Evolutionary conservation across 2,888 invertebrate species (phyloP).

Genomic region (Chloroclysta siterata): DNA sequence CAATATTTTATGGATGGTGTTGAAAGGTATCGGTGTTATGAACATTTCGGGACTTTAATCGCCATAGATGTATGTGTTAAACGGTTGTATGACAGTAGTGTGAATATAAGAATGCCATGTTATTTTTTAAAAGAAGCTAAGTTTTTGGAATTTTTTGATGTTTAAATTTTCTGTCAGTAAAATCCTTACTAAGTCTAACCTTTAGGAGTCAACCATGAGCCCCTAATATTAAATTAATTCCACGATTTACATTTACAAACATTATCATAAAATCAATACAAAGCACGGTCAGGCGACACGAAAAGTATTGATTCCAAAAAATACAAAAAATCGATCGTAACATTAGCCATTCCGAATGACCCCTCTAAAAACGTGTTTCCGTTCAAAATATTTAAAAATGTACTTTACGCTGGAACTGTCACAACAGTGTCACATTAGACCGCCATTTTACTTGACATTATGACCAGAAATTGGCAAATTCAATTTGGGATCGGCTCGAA

Average conservation of each 20-base stretch:
- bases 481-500: slow-evolving; percentile 41
- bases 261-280: slow-evolving; percentile 32
- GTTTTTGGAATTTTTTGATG: neutral
- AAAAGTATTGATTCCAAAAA: slow-evolving; percentile 25
- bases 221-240: slow-evolving; percentile 22
- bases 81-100: slow-evolving; percentile 1
- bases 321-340: slow-evolving; percentile 10
- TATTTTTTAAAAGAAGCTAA: neutral
- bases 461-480: slow-evolving; percentile 42
- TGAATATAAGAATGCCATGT: slow-evolving; percentile 4
- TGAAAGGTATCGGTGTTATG: slow-evolving; percentile 9
- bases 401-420: slow-evolving; percentile 39
- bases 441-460: slow-evolving; percentile 34
- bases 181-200: neutral
- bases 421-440: slow-evolving; percentile 36
- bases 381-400: slow-evolving; percentile 42
- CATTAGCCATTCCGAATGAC: slow-evolving; percentile 18
- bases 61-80: neutral
- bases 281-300: slow-evolving; percentile 23
- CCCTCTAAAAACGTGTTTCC: slow-evolving; percentile 41
- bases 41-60: slow-evolving; percentile 7
- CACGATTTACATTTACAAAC: slow-evolving; percentile 23
- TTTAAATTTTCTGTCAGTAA: neutral
- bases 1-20: slow-evolving; percentile 21
- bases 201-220: slow-evolving; percentile 5